phyloP scores from a whole-genome alignment of 2,113 vertebrate species.

The Gadus macrocephalus region DNA sequence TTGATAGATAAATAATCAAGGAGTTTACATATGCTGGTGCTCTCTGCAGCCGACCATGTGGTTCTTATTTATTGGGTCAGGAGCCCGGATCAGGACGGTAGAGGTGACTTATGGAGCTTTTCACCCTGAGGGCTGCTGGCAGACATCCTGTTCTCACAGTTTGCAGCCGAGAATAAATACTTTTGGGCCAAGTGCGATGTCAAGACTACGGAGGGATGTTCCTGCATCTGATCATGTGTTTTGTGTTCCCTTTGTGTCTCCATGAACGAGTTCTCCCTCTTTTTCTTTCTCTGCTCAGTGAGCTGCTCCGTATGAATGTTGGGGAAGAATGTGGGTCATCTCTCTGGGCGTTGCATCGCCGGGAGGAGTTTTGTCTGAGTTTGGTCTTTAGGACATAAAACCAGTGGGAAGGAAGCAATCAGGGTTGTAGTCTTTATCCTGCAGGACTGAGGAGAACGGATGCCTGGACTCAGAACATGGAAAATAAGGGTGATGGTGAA shows the following conservation, averaged over 20 bases:
- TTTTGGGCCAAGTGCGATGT: slow-evolving; percentile 3
- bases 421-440: slow-evolving; percentile 25
- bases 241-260: slow-evolving; percentile 7
- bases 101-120: slow-evolving; percentile 38
- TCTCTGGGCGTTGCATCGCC: slow-evolving; percentile 24
- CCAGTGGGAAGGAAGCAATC: slow-evolving; percentile 37
- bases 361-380: slow-evolving; percentile 27
- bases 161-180: slow-evolving; percentile 3
- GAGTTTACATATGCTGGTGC: slow-evolving; percentile 1
- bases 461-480: slow-evolving; percentile 51
- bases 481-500: slow-evolving; percentile 5
- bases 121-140: slow-evolving; percentile 28
- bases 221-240: slow-evolving; percentile 2
- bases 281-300: not conserved
- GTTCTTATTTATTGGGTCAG: slow-evolving; percentile 44
- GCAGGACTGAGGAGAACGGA: slow-evolving; percentile 30
- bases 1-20: not conserved
- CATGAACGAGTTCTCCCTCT: not conserved
- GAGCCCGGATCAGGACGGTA: slow-evolving; percentile 10
- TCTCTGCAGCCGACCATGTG: slow-evolving; percentile 36
- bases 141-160: slow-evolving; percentile 39
- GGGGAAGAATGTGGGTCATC: slow-evolving; percentile 10
- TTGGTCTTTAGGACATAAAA: slow-evolving; percentile 40
- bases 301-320: not conserved
- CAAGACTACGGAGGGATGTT: slow-evolving; percentile 1